Base-by-base conservation (phyloP, 2,113 vertebrate species). In the Hippocampus comes region DNA sequence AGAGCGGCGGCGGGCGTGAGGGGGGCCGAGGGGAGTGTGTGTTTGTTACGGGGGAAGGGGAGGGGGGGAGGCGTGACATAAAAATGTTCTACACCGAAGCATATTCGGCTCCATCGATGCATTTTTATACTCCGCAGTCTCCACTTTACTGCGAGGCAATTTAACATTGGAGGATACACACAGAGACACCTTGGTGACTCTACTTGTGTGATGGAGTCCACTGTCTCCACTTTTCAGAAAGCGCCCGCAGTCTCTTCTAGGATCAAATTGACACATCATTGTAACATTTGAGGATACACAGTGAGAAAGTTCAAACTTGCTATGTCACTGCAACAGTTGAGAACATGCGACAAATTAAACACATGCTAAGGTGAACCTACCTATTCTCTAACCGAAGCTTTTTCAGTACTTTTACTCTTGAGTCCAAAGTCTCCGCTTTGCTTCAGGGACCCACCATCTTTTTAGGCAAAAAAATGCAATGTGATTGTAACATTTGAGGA, bases 21-120 rank as follows among this genome's bases (percentile, higher is more conserved):
- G 34, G 34, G 34, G 5, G 34, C 34, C 34, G 34, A 38, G 34
- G 34, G 34, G 34, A 7, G 34, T 38, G 34, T 5, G 34, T 38
- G 34, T 38, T 38, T 38, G 34, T 38, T 38, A 38, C 34, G 0
- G 34, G 34, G 34, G 34, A 0, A 5, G 51, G 34, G 34, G 5
- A 5, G 51, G 66, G 65, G 67, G 25, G 42, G 76, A 43, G 57
- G 64, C 69, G 79, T 80, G 82, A 77, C 82, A 73, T 64, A 86
- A 68, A 70, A 81, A 80, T 79, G 82, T 68, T 84, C 82, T 68
- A 82, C 43, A 84, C 78, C 87, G 64, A 72, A 67, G 79, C 78
- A 70, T 81, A 78, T 38, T 60, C 42, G 65, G 25, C 25, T 15
- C 56, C 23, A 12, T 59, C 11, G 4, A 59, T 25, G 56, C n/a